Evolutionary conservation across 2,888 invertebrate genomes (phyloP).

Genomic region (Agrotis clavis): DNA sequence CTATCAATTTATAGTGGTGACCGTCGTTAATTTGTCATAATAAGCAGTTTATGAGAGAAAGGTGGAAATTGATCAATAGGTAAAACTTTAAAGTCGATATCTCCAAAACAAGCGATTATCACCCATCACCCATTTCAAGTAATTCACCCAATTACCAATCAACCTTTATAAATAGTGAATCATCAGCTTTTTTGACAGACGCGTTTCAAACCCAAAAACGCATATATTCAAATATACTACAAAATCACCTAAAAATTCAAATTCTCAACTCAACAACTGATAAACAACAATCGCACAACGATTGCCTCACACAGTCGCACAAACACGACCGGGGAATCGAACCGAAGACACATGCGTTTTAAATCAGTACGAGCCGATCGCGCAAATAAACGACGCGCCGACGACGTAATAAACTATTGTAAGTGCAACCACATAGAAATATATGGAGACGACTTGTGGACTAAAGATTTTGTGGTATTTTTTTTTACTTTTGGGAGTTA

Average conservation of each 20-base stretch:
- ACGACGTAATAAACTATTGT: conserved; percentile 86
- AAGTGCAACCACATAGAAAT: conserved; percentile 73
- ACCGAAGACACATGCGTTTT: conserved; percentile 86
- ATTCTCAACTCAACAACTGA: neutral
- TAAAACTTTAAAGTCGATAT: too few species aligned
- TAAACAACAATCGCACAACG: conserved; percentile 26
- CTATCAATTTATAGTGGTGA: too few species aligned
- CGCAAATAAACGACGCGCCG: conserved; percentile 84
- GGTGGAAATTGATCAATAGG: too few species aligned
- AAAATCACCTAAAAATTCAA: neutral
- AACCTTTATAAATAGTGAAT: too few species aligned
- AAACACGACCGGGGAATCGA: conserved; percentile 77
- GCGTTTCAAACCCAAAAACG: too few species aligned
- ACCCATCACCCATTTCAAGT: too few species aligned
- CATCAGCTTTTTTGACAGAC: neutral
- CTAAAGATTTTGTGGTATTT: conserved; percentile 25
- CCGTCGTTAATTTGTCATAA: too few species aligned
- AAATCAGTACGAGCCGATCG: conserved; percentile 86
- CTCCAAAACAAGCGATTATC: too few species aligned
- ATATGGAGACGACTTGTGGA: conserved; percentile 67
- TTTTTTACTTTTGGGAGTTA: neutral
- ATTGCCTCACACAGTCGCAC: conserved; percentile 20
- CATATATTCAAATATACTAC: neutral
- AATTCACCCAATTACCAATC: too few species aligned
- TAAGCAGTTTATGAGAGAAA: too few species aligned